Evolutionary conservation across 2,888 invertebrate species (phyloP), one percentile per base, ranked within the genome.

Genomic region (Sarcophaga caerulescens): DNA sequence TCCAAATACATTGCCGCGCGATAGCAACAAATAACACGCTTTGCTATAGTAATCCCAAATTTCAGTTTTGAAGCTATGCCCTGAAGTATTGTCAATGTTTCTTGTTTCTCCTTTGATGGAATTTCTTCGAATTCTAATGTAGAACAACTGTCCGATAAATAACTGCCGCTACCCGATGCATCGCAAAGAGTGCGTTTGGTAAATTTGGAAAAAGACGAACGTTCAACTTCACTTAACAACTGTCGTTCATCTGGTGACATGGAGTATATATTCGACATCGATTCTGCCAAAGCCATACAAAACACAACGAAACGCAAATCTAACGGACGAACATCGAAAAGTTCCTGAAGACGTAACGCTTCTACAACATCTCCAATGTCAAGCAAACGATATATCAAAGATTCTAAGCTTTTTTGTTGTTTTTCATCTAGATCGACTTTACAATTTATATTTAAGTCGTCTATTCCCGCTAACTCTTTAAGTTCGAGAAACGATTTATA

Each of bases 181-280:
- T 21, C 14, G 23, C 78, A 87, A 60, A 87, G 90, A 0, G 94
- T 93, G 21, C 93, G 90, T 85, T 92, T 92, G 89, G 92, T 92
- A 75, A 93, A 93, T 77, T 92, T 93, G 1, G 93, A 90, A 80
- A 92, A 92, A 4, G 93, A 90, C 52, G 92, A 92, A 87, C 93
- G 93, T 45, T 92, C 92, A 8, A 93, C 92, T 74, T 93, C 93
- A 25, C 90, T 91, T 11, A 95, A 88, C 66, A 96, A 93, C 79
- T 95, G 93, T 74, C 95, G 94, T 90, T 96, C 94, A 89, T 96
- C 95, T 69, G 94, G 93, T 2, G 95, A 95, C 88, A 97, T 91
- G 85, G 95, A 94, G 86, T 93, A 93, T 2, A 95, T 94, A 76
- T 93, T 93, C 6, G 94, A 92, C 87, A 95, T 93, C 23, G 94